These are phyloP conservation scores for Pogonognathellus flavescens DNA, from an alignment of 1,140 invertebrate genomes.

Conservation along the genomic window DNA sequence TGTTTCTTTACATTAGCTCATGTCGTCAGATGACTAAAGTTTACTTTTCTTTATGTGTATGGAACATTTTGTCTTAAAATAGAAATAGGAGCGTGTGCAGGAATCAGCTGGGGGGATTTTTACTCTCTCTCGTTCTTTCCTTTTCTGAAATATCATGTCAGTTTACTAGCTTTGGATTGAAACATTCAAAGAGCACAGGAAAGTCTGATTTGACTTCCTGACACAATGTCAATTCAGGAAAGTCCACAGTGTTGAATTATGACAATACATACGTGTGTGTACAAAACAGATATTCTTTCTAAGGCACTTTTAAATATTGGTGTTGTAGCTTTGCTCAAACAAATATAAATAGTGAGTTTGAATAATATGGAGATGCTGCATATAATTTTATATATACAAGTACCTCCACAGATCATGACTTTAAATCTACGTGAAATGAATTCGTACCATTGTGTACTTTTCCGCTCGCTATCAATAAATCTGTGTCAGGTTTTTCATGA, in stretches of 20 bases:
- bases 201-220: neutral
- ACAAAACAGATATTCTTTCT: too few species aligned
- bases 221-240: neutral
- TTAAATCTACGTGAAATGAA: neutral
- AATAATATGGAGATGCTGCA: neutral
- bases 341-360: too few species aligned
- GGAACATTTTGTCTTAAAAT: slow-evolving; percentile 41
- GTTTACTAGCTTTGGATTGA: neutral
- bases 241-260: too few species aligned
- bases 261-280: too few species aligned
- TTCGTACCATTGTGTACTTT: neutral
- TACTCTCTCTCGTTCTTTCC: slow-evolving; percentile 13
- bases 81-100: slow-evolving; percentile 37
- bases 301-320: too few species aligned
- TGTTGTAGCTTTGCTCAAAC: too few species aligned
- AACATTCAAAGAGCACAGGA: slow-evolving; percentile 8
- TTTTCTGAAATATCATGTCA: slow-evolving; percentile 27
- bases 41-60: slow-evolving; percentile 15
- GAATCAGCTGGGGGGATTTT: slow-evolving; percentile 52
- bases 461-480: slow-evolving; percentile 25
- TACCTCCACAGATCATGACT: neutral
- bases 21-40: slow-evolving; percentile 31
- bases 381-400: neutral
- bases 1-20: neutral
- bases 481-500: neutral